Base-by-base conservation (phyloP, 2,888 invertebrate genomes). In the Drosophila parthenogenetica region DNA sequence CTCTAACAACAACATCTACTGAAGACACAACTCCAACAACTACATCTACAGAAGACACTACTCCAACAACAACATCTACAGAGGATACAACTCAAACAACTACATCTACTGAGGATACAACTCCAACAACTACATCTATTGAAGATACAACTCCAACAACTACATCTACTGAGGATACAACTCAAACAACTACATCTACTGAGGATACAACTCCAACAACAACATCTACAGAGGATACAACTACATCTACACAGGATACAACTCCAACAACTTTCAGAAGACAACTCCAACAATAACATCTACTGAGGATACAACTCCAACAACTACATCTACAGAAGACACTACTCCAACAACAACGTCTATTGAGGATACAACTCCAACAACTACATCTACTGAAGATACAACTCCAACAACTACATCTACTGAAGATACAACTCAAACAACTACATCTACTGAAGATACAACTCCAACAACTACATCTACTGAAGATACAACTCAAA, bases 71-170 rank as follows among this genome's bases (percentile, higher is more conserved):
- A 2, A 45, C 45, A 13, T 35, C 35, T 1, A n/a, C 45, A 0
- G 45, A 45, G 3, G 39, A 14, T 3, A 39, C n/a, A 13, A 48
- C 48, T 5, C 5, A 16, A 3, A 48, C 49, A 3, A 46, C 46
- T 10, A 46, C 48, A n/a, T n/a, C 39, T 16, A 48, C 48, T 1
- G 48, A 48, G 13, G 48, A 32, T 3, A 48, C 48, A 16, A 48
- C 48, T 5, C 14, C 48, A 11, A 46, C 46, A 0, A 49, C 49
- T 0, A 49, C 35, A 13, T 13, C 49, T 2, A 49, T 32, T 0
- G 32, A 49, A 4, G 49, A 32, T 0, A 49, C 49, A 7, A 49
- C 49, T 5, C 14, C 48, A 5, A 49, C 32, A 5, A 43, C 43
- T 2, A 43, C 43, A n/a, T n/a, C 39, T 1, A 43, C 43, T 2